These are phyloP conservation scores for Oedothorax gibbosus DNA, from an alignment of 1,140 invertebrate genomes.

Conservation along the genomic window DNA sequence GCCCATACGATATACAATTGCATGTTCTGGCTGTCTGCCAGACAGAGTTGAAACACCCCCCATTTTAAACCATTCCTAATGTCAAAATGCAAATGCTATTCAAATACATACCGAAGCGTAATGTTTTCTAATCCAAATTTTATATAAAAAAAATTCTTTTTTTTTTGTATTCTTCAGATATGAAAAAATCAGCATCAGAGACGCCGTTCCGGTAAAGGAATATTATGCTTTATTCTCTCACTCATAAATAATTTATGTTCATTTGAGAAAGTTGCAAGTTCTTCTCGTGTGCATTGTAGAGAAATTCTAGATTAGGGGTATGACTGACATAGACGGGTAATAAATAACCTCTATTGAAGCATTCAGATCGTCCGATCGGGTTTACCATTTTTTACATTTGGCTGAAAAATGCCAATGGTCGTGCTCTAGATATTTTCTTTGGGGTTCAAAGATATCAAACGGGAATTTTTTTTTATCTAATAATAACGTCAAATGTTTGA, in stretches of 20 bases:
- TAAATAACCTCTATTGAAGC: slow-evolving; percentile 29
- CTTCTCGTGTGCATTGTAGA: background rate
- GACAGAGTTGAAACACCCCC: slow-evolving; percentile 8
- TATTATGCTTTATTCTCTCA: slow-evolving; percentile 14
- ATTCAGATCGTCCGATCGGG: slow-evolving; percentile 14
- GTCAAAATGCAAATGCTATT: slow-evolving; percentile 52
- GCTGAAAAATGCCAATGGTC: background rate
- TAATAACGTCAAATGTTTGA: too few relatives aligned
- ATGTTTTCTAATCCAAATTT: slow-evolving; percentile 56
- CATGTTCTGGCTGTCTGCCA: slow-evolving; percentile 25
- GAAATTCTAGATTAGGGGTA: background rate
- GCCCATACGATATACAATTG: slow-evolving; percentile 11
- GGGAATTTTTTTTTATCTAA: background rate
- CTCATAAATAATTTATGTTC: slow-evolving; percentile 52
- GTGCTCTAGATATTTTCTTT: slow-evolving; percentile 1
- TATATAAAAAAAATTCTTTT: slow-evolving; percentile 28
- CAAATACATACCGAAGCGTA: slow-evolving; percentile 38
- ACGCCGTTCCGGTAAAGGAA: slow-evolving; percentile 15
- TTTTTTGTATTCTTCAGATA: slow-evolving; percentile 9
- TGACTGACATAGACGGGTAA: slow-evolving; percentile 23
- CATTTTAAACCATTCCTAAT: slow-evolving; percentile 35
- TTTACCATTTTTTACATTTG: slow-evolving; percentile 15
- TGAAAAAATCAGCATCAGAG: background rate
- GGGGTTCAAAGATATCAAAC: background rate
- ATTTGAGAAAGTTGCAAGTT: slow-evolving; percentile 23